Percentiles rank a stretch among this genome's conserved stretches.
These are phyloP conservation scores for Jacana jacana DNA, from an alignment of 2,113 vertebrate genomes.

Conservation along the genomic window DNA sequence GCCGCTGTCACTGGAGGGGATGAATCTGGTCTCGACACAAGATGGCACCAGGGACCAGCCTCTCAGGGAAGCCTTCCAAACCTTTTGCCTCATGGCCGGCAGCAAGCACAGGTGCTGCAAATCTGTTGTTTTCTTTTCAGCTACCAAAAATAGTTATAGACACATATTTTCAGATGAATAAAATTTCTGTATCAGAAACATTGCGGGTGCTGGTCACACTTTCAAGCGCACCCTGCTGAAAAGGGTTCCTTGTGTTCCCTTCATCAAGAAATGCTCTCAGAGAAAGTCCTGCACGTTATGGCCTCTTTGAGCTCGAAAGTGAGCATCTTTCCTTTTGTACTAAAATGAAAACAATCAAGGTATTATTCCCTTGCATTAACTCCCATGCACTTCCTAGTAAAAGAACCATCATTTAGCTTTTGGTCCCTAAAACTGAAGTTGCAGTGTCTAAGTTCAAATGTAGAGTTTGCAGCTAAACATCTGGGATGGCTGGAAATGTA, in stretches of 20 bases:
- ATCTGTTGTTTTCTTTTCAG: neutral
- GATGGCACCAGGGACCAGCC: constrained; percentile 70
- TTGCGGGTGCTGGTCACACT: rapidly evolving
- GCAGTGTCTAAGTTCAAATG: neutral
- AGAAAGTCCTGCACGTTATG: neutral
- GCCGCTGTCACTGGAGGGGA: neutral
- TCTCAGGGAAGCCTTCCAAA: constrained; percentile 23
- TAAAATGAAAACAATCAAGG: neutral
- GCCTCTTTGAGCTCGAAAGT: neutral
- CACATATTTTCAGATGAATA: neutral
- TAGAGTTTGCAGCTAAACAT: neutral
- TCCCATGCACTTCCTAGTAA: neutral
- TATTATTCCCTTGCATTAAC: neutral
- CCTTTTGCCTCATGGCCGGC: neutral
- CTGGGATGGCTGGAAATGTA: neutral
- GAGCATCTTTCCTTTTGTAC: neutral
- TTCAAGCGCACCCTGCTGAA: neutral
- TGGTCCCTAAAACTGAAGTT: neutral
- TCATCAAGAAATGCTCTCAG: neutral
- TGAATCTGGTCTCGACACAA: constrained; percentile 44
- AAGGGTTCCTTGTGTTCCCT: neutral
- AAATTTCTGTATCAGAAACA: neutral
- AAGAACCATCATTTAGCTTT: neutral
- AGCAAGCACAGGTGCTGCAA: neutral
- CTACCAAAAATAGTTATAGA: neutral